Conservation (phyloP, 1,140 invertebrate genomes). For the Macrosteles quadrilineatus region DNA sequence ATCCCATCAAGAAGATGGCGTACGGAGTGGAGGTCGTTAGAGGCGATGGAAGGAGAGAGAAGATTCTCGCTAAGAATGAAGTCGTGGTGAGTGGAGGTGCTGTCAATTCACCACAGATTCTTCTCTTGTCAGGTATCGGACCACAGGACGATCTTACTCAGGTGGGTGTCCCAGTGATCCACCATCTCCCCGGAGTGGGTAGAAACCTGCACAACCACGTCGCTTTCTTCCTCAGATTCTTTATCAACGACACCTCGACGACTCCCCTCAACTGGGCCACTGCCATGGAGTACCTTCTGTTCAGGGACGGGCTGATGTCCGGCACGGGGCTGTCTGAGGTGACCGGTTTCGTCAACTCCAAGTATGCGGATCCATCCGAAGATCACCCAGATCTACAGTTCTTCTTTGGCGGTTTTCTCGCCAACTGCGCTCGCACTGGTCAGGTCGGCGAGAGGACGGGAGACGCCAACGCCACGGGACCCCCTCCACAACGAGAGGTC, state of each 20-base stretch:
- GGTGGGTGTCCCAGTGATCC: constrained; percentile 64
- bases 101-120: constrained; percentile 79
- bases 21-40: constrained; percentile 67
- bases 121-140: constrained; percentile 81
- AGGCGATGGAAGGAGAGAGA: constrained; percentile 58
- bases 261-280: constrained; percentile 83
- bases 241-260: constrained; percentile 80
- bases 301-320: constrained; percentile 82
- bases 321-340: constrained; percentile 82
- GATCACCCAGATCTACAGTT: constrained; percentile 84
- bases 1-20: constrained; percentile 64
- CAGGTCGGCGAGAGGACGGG: constrained; percentile 70
- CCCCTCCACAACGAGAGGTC: constrained; percentile 50
- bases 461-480: constrained; percentile 47
- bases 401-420: constrained; percentile 82
- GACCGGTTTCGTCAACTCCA: constrained; percentile 79
- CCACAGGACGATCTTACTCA: constrained; percentile 68
- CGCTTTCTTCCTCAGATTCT: constrained; percentile 72
- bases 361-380: constrained; percentile 69
- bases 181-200: constrained; percentile 81
- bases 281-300: constrained; percentile 81
- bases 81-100: constrained; percentile 68
- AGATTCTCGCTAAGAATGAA: constrained; percentile 63
- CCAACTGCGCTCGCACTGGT: constrained; percentile 79
- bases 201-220: constrained; percentile 88